Evolutionary conservation across 2,113 vertebrate genomes (phyloP).

Genomic region (Lates calcarifer): DNA sequence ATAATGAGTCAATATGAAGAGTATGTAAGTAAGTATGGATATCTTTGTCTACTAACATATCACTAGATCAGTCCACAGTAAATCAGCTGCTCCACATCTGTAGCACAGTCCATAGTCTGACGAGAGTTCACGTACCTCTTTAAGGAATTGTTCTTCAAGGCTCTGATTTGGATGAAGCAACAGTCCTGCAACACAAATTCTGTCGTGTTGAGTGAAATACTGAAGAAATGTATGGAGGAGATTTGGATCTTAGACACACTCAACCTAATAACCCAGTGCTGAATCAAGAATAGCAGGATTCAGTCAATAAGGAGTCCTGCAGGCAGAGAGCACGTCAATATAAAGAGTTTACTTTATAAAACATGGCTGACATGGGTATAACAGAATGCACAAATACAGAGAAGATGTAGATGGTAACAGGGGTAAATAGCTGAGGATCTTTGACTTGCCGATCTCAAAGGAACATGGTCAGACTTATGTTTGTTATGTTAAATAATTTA

Average conservation of each 20-base stretch:
- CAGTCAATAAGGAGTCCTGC: conserved; percentile 36
- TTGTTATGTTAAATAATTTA: not conserved
- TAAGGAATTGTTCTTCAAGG: no score
- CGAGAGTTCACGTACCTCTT: not conserved
- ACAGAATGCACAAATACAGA: conserved; percentile 16
- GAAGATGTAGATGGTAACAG: not conserved
- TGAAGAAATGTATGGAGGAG: conserved; percentile 14
- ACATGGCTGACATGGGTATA: not conserved
- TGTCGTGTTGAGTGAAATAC: conserved; percentile 10
- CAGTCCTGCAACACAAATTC: conserved; percentile 7
- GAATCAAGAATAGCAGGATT: conserved; percentile 35
- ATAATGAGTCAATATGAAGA: not conserved
- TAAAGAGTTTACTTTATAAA: conserved; percentile 37
- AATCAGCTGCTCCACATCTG: not conserved
- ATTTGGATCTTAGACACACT: conserved; percentile 26
- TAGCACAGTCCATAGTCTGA: not conserved
- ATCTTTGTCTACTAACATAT: not conserved
- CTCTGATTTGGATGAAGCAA: conserved; percentile 24
- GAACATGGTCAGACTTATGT: not conserved
- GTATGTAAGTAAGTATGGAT: not conserved
- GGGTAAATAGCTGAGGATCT: not conserved
- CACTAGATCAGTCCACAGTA: not conserved
- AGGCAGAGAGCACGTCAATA: conserved; percentile 44
- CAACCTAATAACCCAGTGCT: conserved; percentile 28
- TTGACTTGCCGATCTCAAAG: conserved; percentile 14